phyloP scores from a whole-genome alignment of 2,797 vertebrate species.

The Macropus fuliginosus region DNA sequence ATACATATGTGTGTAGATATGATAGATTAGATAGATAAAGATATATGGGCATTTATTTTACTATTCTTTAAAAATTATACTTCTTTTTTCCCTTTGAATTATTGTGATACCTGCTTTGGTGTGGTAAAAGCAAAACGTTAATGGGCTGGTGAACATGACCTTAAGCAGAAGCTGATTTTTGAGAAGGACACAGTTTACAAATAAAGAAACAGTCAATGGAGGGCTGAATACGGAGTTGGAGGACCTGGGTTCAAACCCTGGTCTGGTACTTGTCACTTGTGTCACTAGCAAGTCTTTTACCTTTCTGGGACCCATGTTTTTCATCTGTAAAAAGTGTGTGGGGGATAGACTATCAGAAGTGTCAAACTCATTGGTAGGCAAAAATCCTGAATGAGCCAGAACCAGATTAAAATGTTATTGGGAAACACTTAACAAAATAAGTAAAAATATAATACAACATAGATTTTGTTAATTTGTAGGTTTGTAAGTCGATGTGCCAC shows the following conservation, averaged over 20 bases:
- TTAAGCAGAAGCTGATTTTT: not conserved
- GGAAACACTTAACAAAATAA: not conserved
- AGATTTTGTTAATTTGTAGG: not conserved
- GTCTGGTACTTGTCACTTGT: not conserved
- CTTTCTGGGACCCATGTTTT: not conserved
- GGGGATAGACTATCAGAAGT: not conserved
- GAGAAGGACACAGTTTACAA: not conserved
- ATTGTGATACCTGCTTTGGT: not conserved
- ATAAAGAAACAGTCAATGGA: not conserved
- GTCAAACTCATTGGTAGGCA: not conserved
- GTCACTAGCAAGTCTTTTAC: not conserved
- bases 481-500: not conserved
- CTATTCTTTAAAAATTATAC: too few species aligned
- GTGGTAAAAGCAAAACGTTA: not conserved
- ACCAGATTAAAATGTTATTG: not conserved
- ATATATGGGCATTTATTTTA: too few species aligned
- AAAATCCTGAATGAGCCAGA: not conserved
- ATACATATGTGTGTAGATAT: too few species aligned
- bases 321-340: not conserved
- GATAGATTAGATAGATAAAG: too few species aligned
- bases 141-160: not conserved
- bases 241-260: not conserved
- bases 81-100: not conserved
- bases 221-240: not conserved
- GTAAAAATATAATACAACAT: not conserved